Percentiles rank a stretch among this genome's conserved stretches.
phyloP scores from a whole-genome alignment of 2,888 invertebrate species.

The Leptopilina syphax region DNA sequence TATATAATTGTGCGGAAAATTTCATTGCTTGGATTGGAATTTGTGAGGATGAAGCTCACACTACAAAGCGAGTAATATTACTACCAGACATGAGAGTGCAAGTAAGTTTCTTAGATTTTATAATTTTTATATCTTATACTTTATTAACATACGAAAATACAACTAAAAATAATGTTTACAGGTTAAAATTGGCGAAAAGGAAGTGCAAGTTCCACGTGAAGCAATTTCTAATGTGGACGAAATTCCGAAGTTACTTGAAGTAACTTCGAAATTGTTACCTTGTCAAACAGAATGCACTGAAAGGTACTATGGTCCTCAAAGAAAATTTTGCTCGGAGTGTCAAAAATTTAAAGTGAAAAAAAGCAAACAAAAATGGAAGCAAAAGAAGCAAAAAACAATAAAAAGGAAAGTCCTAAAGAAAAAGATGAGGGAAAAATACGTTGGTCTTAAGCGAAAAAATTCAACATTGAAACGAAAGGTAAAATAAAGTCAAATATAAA shows the following conservation, averaged over 20 bases:
- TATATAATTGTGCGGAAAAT: background rate
- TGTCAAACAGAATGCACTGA: background rate
- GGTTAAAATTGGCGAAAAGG: background rate
- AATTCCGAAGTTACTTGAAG: background rate
- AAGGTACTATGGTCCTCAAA: background rate
- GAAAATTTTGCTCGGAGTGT: background rate
- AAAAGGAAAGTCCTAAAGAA: background rate
- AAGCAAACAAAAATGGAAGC: background rate
- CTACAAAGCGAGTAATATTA: background rate
- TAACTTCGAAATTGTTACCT: background rate
- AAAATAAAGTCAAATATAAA: background rate
- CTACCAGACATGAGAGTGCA: background rate
- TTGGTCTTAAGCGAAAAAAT: background rate
- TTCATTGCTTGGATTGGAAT: background rate
- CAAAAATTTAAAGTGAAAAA: background rate
- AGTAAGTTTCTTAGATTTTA: background rate
- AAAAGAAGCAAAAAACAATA: background rate
- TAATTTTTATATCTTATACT: background rate
- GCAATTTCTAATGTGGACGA: background rate
- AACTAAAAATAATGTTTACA: background rate
- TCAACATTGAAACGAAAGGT: background rate
- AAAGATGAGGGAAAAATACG: background rate
- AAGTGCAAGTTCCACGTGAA: background rate
- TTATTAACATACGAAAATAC: background rate
- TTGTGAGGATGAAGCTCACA: background rate